Evolutionary conservation across 2,797 vertebrate species (phyloP).

Genomic region (Pogoniulus pusillus): DNA sequence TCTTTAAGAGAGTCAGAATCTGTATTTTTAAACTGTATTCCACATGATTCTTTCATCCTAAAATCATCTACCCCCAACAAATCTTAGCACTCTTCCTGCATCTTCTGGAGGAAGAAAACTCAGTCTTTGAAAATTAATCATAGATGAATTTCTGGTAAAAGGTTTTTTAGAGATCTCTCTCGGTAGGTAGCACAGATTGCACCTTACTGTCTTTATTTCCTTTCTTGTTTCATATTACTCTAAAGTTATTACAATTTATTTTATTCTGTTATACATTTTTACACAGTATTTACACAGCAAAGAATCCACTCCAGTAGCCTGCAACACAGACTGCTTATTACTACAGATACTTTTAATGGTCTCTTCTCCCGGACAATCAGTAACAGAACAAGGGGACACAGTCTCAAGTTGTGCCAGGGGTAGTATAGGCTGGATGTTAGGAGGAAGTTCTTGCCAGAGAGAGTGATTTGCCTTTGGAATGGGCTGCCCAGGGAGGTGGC

Average conservation of each 20-base stretch:
- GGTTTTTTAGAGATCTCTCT: neutral
- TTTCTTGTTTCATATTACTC: neutral
- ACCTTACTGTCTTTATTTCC: accelerated
- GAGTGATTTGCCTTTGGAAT: too few species aligned
- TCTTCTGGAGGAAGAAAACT: neutral
- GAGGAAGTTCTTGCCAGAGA: too few species aligned
- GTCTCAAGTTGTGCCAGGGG: too few species aligned
- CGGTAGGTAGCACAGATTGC: neutral
- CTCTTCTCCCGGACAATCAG: too few species aligned
- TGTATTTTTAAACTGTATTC: neutral
- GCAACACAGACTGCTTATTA: neutral
- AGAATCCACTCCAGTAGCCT: neutral
- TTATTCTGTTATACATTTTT: neutral
- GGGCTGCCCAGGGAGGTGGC: too few species aligned
- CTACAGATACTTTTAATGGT: neutral
- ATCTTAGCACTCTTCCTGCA: neutral
- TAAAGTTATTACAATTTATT: neutral
- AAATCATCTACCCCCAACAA: neutral
- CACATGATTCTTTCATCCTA: neutral
- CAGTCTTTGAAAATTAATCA: neutral
- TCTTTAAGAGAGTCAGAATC: neutral
- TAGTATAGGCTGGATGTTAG: too few species aligned
- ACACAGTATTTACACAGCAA: neutral
- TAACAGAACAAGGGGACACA: too few species aligned
- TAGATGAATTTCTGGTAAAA: neutral